Evolutionary conservation across 2,797 vertebrate species (phyloP).

Genomic region (Clamator glandarius): DNA sequence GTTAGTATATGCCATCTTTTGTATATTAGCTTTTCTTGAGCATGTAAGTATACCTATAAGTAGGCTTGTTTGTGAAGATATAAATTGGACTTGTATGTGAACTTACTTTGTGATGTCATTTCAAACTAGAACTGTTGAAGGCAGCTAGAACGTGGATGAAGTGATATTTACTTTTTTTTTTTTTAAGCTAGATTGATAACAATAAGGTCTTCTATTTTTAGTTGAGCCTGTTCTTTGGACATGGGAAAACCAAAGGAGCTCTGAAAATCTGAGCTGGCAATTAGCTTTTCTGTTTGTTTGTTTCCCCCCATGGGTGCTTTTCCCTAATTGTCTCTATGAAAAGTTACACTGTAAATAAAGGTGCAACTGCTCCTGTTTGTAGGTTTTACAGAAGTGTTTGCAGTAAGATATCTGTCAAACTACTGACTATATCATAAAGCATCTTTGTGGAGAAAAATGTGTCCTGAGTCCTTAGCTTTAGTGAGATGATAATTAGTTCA

Average conservation of each 20-base stretch:
- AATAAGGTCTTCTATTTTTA: neutral
- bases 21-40: neutral
- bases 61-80: neutral
- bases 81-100: neutral
- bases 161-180: neutral
- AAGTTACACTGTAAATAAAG: neutral
- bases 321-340: neutral
- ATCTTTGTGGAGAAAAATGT: neutral
- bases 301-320: neutral
- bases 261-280: neutral
- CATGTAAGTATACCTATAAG: neutral
- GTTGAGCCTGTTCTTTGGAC: neutral
- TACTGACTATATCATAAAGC: neutral
- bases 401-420: neutral
- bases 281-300: neutral
- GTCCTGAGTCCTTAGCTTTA: neutral
- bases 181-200: neutral
- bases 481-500: neutral
- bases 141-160: neutral
- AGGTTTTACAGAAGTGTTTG: neutral
- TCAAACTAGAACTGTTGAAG: neutral
- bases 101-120: neutral
- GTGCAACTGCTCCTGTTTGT: neutral
- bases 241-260: neutral
- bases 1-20: neutral